Evolutionary conservation across 1,140 invertebrate genomes (phyloP), one percentile per base, ranked within the genome.

Genomic region (Drosophila sproati): DNA sequence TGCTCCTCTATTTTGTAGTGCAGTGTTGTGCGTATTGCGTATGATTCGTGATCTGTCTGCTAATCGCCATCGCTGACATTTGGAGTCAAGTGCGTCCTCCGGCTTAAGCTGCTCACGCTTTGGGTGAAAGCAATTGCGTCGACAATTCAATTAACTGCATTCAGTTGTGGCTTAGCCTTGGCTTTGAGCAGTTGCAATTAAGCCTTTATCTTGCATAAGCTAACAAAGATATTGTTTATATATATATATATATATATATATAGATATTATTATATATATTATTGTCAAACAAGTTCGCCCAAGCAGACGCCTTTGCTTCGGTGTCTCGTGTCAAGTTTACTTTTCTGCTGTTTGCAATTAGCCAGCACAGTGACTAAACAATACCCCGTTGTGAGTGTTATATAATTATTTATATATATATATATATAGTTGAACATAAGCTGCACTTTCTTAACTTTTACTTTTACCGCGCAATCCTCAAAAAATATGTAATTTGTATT

Each of bases 241-340:
- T 20, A 20, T 1, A 20, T 20, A 20, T 39, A 7, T 12, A 12
- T 12, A 12, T 0, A 12, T 12, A n/a, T n/a, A n/a, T n/a, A n/a
- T n/a, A n/a, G 2, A 2, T 34, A 12, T 56, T 29, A 20, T 50
- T 31, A n/a, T 20, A n/a, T n/a, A 31, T 32, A 51, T n/a, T 6
- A 20, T 32, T 52, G 10, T 31, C 80, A 54, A 52, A 52, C 80
- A 55, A 82, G 80, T 82, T 55, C 80, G 80, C 80, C 80, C 80
- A 72, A 50, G 34, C 34, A 20, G 20, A 20, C 20, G 20, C 41
- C 43, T 47, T 59, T 34, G 7, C 5, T 29, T 57, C 34, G 51
- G 34, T 37, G 43, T 45, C 34, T 32, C n/a, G 52, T 61, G 35
- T 60, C 66, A 69, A 62, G 59, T 63, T 63, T 70, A 62, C 12